Conservation (phyloP, 2,113 vertebrate genomes). For the Sylvilagus bachmani region DNA sequence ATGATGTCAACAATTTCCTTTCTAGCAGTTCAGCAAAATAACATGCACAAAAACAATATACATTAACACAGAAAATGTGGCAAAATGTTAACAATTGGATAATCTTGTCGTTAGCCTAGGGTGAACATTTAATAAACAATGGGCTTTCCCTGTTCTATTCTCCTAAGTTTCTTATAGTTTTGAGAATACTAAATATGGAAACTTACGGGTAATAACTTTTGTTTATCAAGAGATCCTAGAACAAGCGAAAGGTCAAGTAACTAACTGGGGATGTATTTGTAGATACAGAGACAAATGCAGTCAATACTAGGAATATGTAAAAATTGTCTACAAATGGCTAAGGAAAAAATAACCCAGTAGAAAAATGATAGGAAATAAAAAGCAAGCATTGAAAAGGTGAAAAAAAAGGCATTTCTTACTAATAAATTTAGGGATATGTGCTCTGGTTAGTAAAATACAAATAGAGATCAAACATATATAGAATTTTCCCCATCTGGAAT, state of each 20-base stretch:
- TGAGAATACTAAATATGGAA: neutral
- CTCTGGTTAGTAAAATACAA: constrained; percentile 20
- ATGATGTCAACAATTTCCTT: neutral
- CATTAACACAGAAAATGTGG: neutral
- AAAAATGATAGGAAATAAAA: constrained; percentile 13
- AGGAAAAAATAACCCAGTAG: neutral
- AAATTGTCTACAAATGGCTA: neutral
- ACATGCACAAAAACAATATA: neutral
- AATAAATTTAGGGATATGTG: constrained; percentile 13
- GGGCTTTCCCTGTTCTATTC: neutral
- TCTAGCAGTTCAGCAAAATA: constrained; percentile 19
- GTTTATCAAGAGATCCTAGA: neutral
- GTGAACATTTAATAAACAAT: neutral
- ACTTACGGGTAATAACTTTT: neutral
- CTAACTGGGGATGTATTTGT: neutral
- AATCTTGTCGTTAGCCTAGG: neutral
- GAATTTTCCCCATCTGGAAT: neutral
- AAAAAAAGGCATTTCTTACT: neutral
- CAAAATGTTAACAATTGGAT: constrained; percentile 32
- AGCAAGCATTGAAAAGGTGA: neutral
- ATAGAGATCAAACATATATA: neutral
- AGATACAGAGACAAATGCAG: neutral
- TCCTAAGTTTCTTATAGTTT: constrained; percentile 16
- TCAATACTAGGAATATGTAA: neutral
- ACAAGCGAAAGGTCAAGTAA: neutral